These are phyloP conservation scores for Callipepla squamata DNA, from an alignment of 2,113 vertebrate genomes.

Conservation along the genomic window DNA sequence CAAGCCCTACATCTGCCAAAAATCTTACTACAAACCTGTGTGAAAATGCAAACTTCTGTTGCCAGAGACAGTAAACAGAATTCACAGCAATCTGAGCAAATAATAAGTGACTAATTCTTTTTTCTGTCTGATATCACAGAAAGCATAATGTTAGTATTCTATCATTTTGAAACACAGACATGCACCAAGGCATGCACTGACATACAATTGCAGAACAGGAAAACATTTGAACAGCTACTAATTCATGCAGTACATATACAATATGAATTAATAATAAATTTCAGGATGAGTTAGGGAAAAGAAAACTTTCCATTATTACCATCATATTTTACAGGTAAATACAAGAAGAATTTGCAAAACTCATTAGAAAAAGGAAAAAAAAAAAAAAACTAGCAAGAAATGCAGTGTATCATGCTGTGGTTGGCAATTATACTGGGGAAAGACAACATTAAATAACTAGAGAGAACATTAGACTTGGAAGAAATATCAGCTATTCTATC, in stretches of 20 bases:
- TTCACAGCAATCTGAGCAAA: neutral
- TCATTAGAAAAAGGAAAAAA: neutral
- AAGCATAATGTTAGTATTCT: neutral
- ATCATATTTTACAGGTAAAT: neutral
- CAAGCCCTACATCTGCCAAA: neutral
- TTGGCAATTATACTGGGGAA: neutral
- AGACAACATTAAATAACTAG: neutral
- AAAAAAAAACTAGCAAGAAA: neutral
- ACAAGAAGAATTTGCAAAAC: neutral
- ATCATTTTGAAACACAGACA: neutral
- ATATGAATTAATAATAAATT: neutral
- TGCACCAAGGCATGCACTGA: neutral
- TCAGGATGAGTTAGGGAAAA: neutral
- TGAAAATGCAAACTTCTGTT: neutral
- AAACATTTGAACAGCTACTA: neutral
- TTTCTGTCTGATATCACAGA: neutral
- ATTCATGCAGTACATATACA: neutral
- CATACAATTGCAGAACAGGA: neutral
- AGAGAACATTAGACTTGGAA: neutral
- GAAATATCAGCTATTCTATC: neutral
- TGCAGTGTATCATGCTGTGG: neutral
- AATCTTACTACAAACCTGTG: neutral
- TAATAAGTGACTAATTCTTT: neutral
- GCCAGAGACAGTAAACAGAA: neutral
- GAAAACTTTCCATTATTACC: neutral